These are phyloP conservation scores for Leptobrachium ailaonicum DNA, from an alignment of 2,113 vertebrate species.

Conservation along the genomic window DNA sequence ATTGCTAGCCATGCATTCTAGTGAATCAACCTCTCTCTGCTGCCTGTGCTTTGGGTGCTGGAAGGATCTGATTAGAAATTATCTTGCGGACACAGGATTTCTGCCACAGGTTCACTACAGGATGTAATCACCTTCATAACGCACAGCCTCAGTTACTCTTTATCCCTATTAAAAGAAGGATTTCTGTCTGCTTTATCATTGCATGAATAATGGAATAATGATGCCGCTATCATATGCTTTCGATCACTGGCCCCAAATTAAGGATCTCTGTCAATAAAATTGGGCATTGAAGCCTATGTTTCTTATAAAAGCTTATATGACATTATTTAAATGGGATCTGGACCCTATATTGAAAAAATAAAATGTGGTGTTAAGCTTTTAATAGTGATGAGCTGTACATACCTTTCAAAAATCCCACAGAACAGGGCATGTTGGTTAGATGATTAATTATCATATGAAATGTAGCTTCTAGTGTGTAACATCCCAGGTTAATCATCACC, in stretches of 20 bases:
- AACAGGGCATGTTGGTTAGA: too few species aligned
- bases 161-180: not conserved
- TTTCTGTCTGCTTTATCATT: not conserved
- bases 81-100: constrained; percentile 24
- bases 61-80: constrained; percentile 32
- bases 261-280: constrained; percentile 49
- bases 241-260: not conserved
- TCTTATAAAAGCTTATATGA: not conserved
- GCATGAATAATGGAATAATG: not conserved
- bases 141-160: not conserved
- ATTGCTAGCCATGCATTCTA: constrained; percentile 39
- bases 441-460: too few species aligned
- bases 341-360: too few species aligned
- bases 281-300: constrained; percentile 21
- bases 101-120: constrained; percentile 17
- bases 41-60: constrained; percentile 21
- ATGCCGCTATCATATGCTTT: not conserved
- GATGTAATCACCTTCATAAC: not conserved
- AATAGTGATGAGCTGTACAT: too few species aligned
- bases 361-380: too few species aligned
- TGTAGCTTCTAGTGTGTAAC: too few species aligned
- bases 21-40: constrained; percentile 37
- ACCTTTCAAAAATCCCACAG: too few species aligned
- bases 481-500: too few species aligned
- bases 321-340: not conserved